Conservation (phyloP, 2,113 vertebrate species). For the Pangasianodon hypophthalmus region DNA sequence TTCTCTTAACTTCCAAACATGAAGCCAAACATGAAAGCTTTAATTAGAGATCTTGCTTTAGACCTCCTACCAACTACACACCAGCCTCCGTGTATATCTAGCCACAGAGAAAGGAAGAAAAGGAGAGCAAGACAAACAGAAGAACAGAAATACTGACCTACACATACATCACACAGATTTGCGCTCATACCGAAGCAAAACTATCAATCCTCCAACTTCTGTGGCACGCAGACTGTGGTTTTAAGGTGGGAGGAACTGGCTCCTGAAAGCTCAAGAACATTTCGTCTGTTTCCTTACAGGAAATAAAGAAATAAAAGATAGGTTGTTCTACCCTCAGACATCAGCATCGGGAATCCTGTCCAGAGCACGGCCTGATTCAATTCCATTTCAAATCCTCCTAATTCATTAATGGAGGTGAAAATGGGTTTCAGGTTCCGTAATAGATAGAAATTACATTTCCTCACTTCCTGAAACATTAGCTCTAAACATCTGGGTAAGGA, state of each 20-base stretch:
- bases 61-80: constrained; percentile 36
- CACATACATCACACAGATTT: constrained; percentile 8
- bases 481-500: constrained; percentile 36
- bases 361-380: constrained; percentile 36
- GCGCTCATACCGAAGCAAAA: constrained; percentile 19
- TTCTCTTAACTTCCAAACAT: constrained; percentile 44
- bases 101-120: neutral
- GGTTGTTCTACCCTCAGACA: constrained; percentile 52
- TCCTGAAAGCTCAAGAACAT: constrained; percentile 52
- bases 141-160: neutral
- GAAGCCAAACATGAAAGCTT: constrained; percentile 42
- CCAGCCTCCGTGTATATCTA: constrained; percentile 33
- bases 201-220: constrained; percentile 36
- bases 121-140: neutral
- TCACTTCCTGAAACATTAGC: constrained; percentile 54
- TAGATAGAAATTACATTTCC: constrained; percentile 53
- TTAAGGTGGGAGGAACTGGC: constrained; percentile 54
- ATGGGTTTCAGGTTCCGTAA: constrained; percentile 52
- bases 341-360: constrained; percentile 20
- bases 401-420: constrained; percentile 57
- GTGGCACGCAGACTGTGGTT: constrained; percentile 50
- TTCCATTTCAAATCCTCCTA: constrained; percentile 49
- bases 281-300: constrained; percentile 54
- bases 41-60: constrained; percentile 46
- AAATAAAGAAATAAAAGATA: constrained; percentile 59